Percentiles rank a stretch among this genome's conserved stretches.
These are phyloP conservation scores for Nesoenas mayeri DNA, from an alignment of 2,113 vertebrate species.

Conservation along the genomic window DNA sequence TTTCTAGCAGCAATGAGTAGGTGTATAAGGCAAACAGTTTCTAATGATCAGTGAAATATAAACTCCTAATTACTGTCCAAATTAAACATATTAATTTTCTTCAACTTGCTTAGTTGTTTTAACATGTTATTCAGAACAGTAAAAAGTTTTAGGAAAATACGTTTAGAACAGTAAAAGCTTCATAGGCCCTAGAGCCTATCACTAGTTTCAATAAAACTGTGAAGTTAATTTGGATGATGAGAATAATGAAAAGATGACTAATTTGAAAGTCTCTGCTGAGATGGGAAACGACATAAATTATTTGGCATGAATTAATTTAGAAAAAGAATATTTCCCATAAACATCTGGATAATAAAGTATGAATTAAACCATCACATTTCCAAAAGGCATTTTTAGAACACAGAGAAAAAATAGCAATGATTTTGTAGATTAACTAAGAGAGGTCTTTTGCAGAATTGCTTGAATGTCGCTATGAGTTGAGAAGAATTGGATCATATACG, in stretches of 20 bases:
- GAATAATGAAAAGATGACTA: slow-evolving; percentile 40
- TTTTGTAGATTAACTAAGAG: not conserved
- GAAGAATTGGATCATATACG: not conserved
- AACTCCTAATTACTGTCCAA: not conserved
- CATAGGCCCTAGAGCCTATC: not conserved
- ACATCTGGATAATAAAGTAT: slow-evolving; percentile 16
- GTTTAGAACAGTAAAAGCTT: slow-evolving; percentile 1
- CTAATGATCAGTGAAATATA: not conserved
- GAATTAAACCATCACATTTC: not conserved
- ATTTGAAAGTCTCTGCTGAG: slow-evolving; percentile 12
- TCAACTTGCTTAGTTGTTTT: not conserved
- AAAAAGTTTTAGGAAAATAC: not conserved
- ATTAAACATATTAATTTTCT: not conserved
- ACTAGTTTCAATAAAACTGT: not conserved
- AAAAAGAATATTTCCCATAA: not conserved
- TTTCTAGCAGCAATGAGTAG: not conserved
- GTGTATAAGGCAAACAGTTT: not conserved
- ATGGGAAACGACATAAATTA: not conserved
- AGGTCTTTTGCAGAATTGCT: not conserved
- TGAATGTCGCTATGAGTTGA: not conserved
- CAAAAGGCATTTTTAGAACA: not conserved
- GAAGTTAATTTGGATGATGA: slow-evolving; percentile 25
- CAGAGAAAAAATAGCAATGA: not conserved
- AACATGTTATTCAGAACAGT: not conserved
- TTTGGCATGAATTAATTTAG: not conserved